Percentiles rank a stretch among this genome's conserved stretches.
phyloP scores from a whole-genome alignment of 1,140 invertebrate species.

The Zeugodacus cucurbitae region DNA sequence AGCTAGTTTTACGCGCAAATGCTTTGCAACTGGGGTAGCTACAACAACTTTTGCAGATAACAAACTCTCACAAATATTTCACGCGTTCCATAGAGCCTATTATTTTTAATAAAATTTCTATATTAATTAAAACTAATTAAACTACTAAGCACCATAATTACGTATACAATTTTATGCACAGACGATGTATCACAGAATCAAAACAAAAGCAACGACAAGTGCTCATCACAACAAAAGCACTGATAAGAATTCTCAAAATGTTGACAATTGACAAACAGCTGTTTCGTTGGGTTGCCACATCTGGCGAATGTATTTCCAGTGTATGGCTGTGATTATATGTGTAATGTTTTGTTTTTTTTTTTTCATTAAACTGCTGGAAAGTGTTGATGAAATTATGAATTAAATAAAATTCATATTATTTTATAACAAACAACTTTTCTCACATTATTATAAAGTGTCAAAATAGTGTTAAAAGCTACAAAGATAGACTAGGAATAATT shows the following conservation, averaged over 20 bases:
- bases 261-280: neutral
- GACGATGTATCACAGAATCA: neutral
- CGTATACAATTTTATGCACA: neutral
- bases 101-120: neutral
- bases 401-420: no score
- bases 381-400: no score
- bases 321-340: no score
- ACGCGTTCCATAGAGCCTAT: neutral
- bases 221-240: neutral
- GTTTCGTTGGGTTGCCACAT: neutral
- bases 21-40: neutral
- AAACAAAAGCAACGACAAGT: conserved; percentile 4
- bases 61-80: neutral
- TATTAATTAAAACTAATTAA: neutral
- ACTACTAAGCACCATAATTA: neutral
- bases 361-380: no score
- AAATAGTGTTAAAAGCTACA: no score
- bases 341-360: no score
- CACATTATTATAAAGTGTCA: no score
- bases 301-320: neutral
- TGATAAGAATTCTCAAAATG: neutral
- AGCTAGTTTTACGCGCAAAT: neutral
- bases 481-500: no score
- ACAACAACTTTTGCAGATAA: neutral
- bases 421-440: no score